Percentiles rank a stretch among this genome's conserved stretches.
phyloP scores from a whole-genome alignment of 2,888 invertebrate genomes.

The Gisinianus flammeolus region DNA sequence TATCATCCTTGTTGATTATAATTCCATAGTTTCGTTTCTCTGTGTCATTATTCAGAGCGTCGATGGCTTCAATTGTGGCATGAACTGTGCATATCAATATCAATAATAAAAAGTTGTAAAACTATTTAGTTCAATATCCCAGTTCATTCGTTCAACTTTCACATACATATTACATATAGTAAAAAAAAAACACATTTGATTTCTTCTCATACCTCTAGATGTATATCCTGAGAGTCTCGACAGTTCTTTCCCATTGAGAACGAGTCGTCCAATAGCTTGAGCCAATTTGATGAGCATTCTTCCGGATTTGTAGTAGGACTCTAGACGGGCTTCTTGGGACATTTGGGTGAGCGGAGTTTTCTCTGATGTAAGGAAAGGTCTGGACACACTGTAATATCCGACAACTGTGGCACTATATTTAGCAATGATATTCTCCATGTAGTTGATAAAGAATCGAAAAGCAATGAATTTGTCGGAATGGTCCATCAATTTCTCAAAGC shows the following conservation, averaged over 20 bases:
- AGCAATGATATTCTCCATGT: constrained; percentile 93
- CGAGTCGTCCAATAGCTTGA: constrained; percentile 93
- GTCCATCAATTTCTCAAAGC: constrained; percentile 80
- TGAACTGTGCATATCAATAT: too few species aligned
- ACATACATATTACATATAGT: too few species aligned
- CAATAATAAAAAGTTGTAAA: too few species aligned
- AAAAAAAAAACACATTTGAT: too few species aligned
- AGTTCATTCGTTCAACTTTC: too few species aligned
- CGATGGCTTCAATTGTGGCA: constrained; percentile 69
- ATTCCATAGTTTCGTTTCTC: constrained; percentile 6
- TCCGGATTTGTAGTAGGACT: constrained; percentile 95
- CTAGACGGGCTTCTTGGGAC: constrained; percentile 78
- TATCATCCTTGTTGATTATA: constrained; percentile 70
- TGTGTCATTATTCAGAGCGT: constrained; percentile 74
- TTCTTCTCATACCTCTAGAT: too few species aligned
- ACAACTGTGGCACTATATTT: constrained; percentile 94
- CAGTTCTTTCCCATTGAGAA: constrained; percentile 92
- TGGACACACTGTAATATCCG: constrained; percentile 92
- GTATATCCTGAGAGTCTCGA: constrained; percentile 94
- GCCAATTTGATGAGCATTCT: constrained; percentile 95
- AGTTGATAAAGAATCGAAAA: constrained; percentile 89
- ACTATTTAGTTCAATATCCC: too few species aligned
- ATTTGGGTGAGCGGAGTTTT: constrained; percentile 71
- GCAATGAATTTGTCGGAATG: constrained; percentile 37
- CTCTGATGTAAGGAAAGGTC: constrained; percentile 80